Percentiles rank a stretch among this genome's conserved stretches.
Evolutionary conservation across 2,888 invertebrate genomes (phyloP).

Genomic region (Mellilla xanthometata): DNA sequence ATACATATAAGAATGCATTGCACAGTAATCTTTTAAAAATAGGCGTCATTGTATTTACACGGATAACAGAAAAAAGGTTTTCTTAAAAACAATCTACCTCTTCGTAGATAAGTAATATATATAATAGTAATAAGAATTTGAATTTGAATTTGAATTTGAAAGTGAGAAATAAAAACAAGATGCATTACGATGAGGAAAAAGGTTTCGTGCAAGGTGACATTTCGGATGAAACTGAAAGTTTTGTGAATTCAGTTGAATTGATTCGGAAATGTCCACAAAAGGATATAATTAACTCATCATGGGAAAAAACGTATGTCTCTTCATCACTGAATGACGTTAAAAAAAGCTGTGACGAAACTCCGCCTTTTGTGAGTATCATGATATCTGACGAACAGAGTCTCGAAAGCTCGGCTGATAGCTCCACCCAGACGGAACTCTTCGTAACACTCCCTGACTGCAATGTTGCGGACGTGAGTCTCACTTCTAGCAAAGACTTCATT

Average conservation of each 20-base stretch:
- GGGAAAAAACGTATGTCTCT: slow-evolving; percentile 53
- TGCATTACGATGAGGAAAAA: background rate
- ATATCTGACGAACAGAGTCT: slow-evolving; percentile 49
- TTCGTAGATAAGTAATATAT: no score
- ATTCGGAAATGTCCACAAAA: slow-evolving; percentile 56
- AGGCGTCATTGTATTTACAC: no score
- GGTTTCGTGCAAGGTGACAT: background rate
- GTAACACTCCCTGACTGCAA: slow-evolving; percentile 43
- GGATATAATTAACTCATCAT: slow-evolving; percentile 56
- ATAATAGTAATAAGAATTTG: no score
- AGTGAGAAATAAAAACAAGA: no score
- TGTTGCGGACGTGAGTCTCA: slow-evolving; percentile 52
- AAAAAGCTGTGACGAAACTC: slow-evolving; percentile 47
- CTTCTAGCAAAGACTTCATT: slow-evolving; percentile 57
- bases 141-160: no score
- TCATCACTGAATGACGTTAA: slow-evolving; percentile 43
- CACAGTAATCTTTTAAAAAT: no score
- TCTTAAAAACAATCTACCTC: no score
- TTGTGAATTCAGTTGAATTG: slow-evolving; percentile 57
- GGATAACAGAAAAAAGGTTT: no score
- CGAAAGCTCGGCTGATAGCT: slow-evolving; percentile 44
- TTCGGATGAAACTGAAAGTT: slow-evolving; percentile 38
- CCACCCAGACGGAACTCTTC: slow-evolving; percentile 58
- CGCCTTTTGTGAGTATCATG: slow-evolving; percentile 60
- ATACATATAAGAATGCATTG: no score